Evolutionary conservation across 2,113 vertebrate species (phyloP).

Genomic region (Chascanopsetta lugubris): DNA sequence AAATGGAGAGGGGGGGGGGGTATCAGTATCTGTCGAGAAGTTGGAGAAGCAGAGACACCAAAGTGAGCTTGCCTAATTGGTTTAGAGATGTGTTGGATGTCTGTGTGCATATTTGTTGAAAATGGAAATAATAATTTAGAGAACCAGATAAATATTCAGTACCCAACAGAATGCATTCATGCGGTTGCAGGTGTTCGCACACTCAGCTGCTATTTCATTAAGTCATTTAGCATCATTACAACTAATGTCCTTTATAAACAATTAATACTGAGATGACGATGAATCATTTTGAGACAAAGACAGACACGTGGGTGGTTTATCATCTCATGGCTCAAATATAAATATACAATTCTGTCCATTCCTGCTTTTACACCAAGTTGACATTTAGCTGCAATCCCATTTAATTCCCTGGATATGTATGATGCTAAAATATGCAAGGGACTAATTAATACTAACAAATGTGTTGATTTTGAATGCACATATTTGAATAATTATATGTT

Average conservation of each 20-base stretch:
- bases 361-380: slow-evolving; percentile 72
- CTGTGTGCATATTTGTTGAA: neutral
- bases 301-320: neutral
- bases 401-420: slow-evolving; percentile 66
- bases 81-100: slow-evolving; percentile 13
- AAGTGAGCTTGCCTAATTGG: slow-evolving; percentile 14
- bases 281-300: neutral
- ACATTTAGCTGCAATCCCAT: slow-evolving; percentile 77
- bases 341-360: too few relatives aligned
- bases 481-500: slow-evolving; percentile 79
- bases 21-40: slow-evolving; percentile 25
- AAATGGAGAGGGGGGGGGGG: slow-evolving; percentile 15
- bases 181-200: neutral
- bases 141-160: neutral
- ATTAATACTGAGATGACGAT: neutral
- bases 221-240: neutral
- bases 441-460: slow-evolving; percentile 80
- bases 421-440: slow-evolving; percentile 76
- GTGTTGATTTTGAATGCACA: slow-evolving; percentile 74
- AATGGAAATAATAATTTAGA: slow-evolving; percentile 7
- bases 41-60: slow-evolving; percentile 6
- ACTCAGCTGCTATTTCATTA: neutral
- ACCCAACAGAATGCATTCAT: neutral
- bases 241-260: neutral
- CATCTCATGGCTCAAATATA: neutral